Base-by-base conservation (phyloP, 2,113 vertebrate species). In the Psittacus erithacus region DNA sequence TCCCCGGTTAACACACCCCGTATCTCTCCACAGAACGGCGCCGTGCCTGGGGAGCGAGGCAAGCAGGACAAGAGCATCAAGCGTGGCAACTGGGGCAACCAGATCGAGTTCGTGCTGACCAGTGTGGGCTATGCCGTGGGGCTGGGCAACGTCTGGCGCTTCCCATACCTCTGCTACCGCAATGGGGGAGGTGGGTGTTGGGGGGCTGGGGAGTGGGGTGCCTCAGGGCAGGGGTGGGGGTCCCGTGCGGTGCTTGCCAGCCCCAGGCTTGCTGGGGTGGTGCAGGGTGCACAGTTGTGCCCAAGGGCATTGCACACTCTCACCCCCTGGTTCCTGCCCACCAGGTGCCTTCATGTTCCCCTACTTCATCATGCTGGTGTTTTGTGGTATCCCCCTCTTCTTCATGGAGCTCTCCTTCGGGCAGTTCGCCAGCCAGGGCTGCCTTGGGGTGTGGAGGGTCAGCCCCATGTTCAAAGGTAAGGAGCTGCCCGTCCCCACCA, bases 381-480 rank as follows among this genome's bases (percentile, higher is more conserved):
- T 99, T 96, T 99, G 99, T 1, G 99, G 99, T 63, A 99, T 99
- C 84, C 99, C 99, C 2, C 98, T 99, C 88, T 99, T 99, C 98
- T 99, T 99, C 97, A 98, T 99, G 95, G 99, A 99, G 95, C 98
- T 99, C 69, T 99, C 99, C 82, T 99, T 99, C 0, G 99, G 99
- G 41, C 99, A 99, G 97, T 99, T 99, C 13, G 99, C 99, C 93
- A 99, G 99, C 92, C 98, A 98, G 94, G 99, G 99, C 47, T 99
- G 99, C 95, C 98, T 99, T 33, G 99, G 99, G 1, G 99, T 99
- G 81, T 99, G 99, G 99, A 99, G 98, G 97, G 98, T 99, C 97
- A 99, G 99, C 97, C 99, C 99, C 28, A 99, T 99, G 98, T 99
- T 99, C 97, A 99, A 99, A 99, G 99, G 99, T 99, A 94, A 98